phyloP scores from a whole-genome alignment of 2,113 vertebrate species.

The Oreocharis arfaki region DNA sequence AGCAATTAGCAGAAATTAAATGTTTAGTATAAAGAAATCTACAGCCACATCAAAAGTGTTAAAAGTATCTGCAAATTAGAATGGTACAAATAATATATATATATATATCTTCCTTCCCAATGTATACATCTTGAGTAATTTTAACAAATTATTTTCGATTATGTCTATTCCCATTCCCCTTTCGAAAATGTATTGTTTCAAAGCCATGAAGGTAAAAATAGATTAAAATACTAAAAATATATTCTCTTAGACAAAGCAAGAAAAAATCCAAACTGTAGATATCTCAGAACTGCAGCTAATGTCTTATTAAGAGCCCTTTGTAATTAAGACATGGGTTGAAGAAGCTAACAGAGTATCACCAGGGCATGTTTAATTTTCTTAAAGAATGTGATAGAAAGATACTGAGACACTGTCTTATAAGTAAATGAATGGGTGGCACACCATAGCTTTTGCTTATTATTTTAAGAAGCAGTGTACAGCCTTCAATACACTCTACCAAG shows the following conservation, averaged over 20 bases:
- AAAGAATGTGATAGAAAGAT: not conserved
- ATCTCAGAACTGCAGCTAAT: not conserved
- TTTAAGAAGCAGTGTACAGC: not conserved
- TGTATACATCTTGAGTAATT: not conserved
- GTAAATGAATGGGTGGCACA: not conserved
- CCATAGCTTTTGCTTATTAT: not conserved
- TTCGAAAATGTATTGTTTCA: not conserved
- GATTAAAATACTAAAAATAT: constrained; percentile 11
- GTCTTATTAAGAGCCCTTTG: not conserved
- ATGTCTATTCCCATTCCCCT: not conserved
- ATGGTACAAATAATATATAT: not conserved
- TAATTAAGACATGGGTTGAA: not conserved
- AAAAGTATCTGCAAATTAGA: not conserved
- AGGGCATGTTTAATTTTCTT: not conserved
- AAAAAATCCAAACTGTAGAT: not conserved
- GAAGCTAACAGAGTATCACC: not conserved
- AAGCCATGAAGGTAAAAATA: not conserved
- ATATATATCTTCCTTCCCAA: not conserved
- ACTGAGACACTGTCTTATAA: not conserved
- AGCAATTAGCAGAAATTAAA: not conserved
- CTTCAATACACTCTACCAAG: not conserved
- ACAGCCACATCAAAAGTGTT: not conserved
- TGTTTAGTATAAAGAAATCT: not conserved
- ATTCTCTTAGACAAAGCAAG: constrained; percentile 10
- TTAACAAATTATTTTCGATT: constrained; percentile 17